Base-by-base conservation (phyloP, 2,888 invertebrate species). In the Drosophila neutralis region DNA sequence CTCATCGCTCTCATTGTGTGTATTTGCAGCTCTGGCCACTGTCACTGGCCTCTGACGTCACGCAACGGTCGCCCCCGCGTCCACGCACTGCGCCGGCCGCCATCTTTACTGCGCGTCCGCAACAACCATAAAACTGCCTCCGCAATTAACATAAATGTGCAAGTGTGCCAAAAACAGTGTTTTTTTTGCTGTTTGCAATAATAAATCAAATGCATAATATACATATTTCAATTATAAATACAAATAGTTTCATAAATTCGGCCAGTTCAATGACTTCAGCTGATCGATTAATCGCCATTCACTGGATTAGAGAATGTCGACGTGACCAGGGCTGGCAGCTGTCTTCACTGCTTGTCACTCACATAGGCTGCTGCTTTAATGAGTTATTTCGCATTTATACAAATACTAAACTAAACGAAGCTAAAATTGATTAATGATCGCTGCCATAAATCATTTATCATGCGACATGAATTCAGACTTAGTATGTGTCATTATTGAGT, bases 21-120 rank as follows among this genome's bases (percentile, higher is more conserved):
- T n/a, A 1, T 31, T 45, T 33, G 2, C 74, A 91, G 80, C 71
- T 91, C 13, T 84, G 89, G 78, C 89, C 90, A 4, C 15, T 73
- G 35, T 38, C 62, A 3, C 57, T 52, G n/a, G 18, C 48, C 10
- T 27, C 51, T 67, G 52, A 69, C 65, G 29, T 62, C 61, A 48
- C 73, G 3, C 72, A 56, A n/a, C 51, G 68, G 2, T 80, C 72
- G 2, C 69, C 53, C 27, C 52, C 68, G 3, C 80, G 91, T 1
- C 91, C 91, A 0, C 63, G 60, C 2, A 91, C 91, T 5, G 91
- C 91, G 7, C 91, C 91, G 8, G 60, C 91, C 8, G 77, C 71
- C 29, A 73, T 91, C 35, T 83, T 80, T 29, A 35, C 64, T 31
- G 59, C 87, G 62, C 73, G 59, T 8, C 11, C 58, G 7, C 33